Evolutionary conservation across 2,113 vertebrate genomes (phyloP), one percentile per base, ranked within the genome.

Genomic region (Panurus biarmicus): DNA sequence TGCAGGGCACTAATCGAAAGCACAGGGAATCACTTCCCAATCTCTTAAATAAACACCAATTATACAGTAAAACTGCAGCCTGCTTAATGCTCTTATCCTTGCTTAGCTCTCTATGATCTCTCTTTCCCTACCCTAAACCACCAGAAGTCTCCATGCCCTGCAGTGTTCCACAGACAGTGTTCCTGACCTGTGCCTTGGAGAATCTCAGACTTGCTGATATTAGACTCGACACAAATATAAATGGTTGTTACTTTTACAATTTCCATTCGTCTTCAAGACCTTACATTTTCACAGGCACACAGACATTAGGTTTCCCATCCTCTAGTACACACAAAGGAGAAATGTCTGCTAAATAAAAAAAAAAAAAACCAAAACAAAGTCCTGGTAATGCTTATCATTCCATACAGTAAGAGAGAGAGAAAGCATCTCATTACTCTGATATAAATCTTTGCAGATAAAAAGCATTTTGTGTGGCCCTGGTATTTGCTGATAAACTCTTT

Each of bases 191-290:
- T 12, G 45, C 44, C 31, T 56, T 25, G 26, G 20, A 31, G 25
- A 86, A 51, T 38, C 11, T 77, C 51, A 56, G 33, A 69, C 28
- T 22, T 47, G n/a, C 6, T 57, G 61, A 89, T 88, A 54, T 54
- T 50, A 47, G 17, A 44, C 33, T 73, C 0, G 0, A 35, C 12
- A 36, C 8, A 62, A 60, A 45, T 23, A 0, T 5, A 62, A 57
- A 10, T 28, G 14, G 62, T 66, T 72, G 38, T 25, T 73, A 65
- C 12, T 66, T 33, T 42, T 73, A 61, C 11, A 25, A 22, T 56
- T 94, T 56, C 48, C 28, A 57, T 33, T 38, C 11, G 57, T 61
- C 72, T 81, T 61, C 69, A 84, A 62, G n/a, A 87, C 7, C 13
- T 85, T 62, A 44, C 11, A 11, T 81, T 91, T 90, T 72, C 40